phyloP scores from a whole-genome alignment of 2,113 vertebrate species.

The Bambusicola thoracicus region DNA sequence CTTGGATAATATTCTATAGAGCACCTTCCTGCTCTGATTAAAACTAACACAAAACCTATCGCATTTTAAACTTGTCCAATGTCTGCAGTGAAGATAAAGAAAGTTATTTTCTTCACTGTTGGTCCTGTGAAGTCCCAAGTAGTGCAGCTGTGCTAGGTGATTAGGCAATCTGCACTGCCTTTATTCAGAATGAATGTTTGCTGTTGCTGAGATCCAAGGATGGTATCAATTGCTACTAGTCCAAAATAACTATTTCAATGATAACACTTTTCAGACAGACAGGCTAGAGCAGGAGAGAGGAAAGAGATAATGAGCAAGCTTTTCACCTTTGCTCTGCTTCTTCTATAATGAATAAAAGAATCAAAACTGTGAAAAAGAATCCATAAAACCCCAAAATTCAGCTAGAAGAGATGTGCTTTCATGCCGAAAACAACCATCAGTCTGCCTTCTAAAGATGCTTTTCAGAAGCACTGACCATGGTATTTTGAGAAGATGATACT shows the following conservation, averaged over 20 bases:
- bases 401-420: background rate
- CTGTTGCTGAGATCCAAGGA: background rate
- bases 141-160: background rate
- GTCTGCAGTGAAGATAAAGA: background rate
- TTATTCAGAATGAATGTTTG: background rate
- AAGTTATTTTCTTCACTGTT: background rate
- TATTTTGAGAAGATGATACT: background rate
- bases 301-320: background rate
- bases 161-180: background rate
- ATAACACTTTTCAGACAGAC: background rate
- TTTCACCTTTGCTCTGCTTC: background rate
- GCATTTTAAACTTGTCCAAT: background rate
- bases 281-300: background rate
- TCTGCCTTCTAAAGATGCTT: background rate
- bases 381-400: background rate
- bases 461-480: background rate
- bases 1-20: background rate
- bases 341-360: conserved; percentile 8
- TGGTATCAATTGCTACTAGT: background rate
- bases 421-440: background rate
- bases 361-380: background rate
- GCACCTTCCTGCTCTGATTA: background rate
- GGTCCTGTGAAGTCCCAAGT: conserved; percentile 7
- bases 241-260: conserved; percentile 15
- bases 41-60: background rate